phyloP scores from a whole-genome alignment of 2,888 invertebrate genomes.

The Rhagonycha fulva region DNA sequence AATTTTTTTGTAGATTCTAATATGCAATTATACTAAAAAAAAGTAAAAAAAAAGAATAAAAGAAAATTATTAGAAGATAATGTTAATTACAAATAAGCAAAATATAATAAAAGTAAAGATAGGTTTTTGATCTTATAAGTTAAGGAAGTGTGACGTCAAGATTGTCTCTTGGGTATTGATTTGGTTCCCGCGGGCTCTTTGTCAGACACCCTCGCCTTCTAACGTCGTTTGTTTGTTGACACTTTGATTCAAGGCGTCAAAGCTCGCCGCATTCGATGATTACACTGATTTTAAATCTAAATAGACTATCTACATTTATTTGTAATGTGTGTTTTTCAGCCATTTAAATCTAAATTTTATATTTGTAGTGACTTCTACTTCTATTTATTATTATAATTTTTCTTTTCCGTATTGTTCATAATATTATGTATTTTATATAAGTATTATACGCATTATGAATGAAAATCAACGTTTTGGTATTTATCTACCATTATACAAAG shows the following conservation, averaged over 20 bases:
- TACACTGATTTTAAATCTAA: constrained; percentile 30
- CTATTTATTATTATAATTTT: background rate
- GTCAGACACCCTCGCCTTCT: constrained; percentile 42
- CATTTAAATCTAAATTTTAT: background rate
- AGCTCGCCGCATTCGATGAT: constrained; percentile 34
- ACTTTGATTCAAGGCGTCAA: constrained; percentile 44
- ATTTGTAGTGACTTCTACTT: background rate
- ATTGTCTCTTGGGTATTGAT: constrained; percentile 50
- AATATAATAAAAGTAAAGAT: background rate
- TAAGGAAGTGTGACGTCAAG: constrained; percentile 44
- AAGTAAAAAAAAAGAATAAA: too few species aligned
- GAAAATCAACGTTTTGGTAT: too few species aligned
- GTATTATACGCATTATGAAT: too few species aligned
- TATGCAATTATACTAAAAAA: too few species aligned
- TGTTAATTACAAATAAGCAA: background rate
- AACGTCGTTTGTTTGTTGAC: constrained; percentile 55
- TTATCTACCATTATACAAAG: too few species aligned
- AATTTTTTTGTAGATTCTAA: too few species aligned
- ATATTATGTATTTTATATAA: too few species aligned
- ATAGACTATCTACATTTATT: constrained; percentile 21
- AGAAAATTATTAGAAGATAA: background rate
- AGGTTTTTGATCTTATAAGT: constrained; percentile 27
- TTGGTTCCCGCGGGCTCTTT: constrained; percentile 41
- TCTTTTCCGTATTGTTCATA: background rate
- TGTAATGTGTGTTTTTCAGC: background rate